Base-by-base conservation (phyloP, 2,888 invertebrate species). In the Cosmopolites sordidus region DNA sequence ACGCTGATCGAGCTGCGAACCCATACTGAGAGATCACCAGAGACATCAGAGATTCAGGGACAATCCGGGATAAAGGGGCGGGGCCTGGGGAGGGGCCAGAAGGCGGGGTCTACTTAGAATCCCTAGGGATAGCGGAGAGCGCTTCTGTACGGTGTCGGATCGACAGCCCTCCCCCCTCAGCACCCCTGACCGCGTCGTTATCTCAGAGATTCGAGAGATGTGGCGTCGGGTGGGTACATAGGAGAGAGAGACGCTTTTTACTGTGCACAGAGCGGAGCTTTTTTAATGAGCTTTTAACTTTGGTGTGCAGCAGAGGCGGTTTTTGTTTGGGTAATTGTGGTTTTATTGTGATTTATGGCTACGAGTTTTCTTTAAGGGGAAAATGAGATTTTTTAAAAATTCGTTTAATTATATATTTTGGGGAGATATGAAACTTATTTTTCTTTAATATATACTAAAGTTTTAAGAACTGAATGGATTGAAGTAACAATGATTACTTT, bases 11-110 rank as follows among this genome's bases (percentile, higher is more conserved):
- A 56, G 46, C 52, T 48, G 43, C 46, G 52, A 56, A 49, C 56
- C 56, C 56, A 53, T 51, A 56, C 56, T 56, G 56, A 56, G 46
- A 56, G 56, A 56, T 56, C 56, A 56, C 49, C 49, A 56, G 46
- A 56, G 56, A 56, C 52, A 56, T 45, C 52, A 52, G 43, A 56
- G 56, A 56, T 52, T 56, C 56, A 52, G 52, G 51, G 56, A 56
- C 56, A 44, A 52, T 52, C 53, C 52, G 56, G 56, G 58, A 58
- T 58, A 58, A 22, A 43, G 18, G 39, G 58, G 55, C 51, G 58
- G 52, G 43, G 53, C 18, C 29, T 51, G 37, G 37, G 58, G 56
- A 43, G 53, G 55, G 56, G 56, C 49, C 43, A 16, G 16, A n/a
- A 1, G 55, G 58, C 50, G 55, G 51, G 51, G 56, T 41, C 45